Base-by-base conservation (phyloP, 1,140 invertebrate genomes). In the Vanessa atalanta region DNA sequence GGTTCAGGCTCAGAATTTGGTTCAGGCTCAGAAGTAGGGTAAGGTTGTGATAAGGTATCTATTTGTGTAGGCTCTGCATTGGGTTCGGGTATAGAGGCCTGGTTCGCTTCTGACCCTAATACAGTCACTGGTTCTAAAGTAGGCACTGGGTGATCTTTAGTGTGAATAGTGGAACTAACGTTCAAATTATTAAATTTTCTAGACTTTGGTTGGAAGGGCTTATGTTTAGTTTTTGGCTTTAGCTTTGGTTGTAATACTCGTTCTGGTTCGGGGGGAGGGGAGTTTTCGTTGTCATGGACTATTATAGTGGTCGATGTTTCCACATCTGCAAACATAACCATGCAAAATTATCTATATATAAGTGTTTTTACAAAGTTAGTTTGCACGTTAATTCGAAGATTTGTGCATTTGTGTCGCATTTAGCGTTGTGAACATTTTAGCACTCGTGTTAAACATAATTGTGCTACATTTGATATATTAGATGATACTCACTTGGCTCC, bases 161-260 rank as follows among this genome's bases (percentile, higher is more conserved):
- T 89, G 0, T 93, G 86, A 61, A 84, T 80, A 72, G 90, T 88
- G 1, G 73, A 57, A 53, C 57, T 74, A 65, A 72, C 51, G 51
- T 69, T 79, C 51, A 74, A 65, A 55, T 72, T 89, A 70, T 88
- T 55, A 51, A 50, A 60, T 55, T 66, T 74, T 63, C 81, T 87
- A 61, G 87, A 87, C 78, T 93, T 91, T 14, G 94, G 90, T 83
- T 90, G 88, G n/a, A 90, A 89, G 60, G 91, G 84, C 84, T 94
- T 93, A 0, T 93, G 87, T 60, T 90, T 89, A 1, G 93, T 86
- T 79, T 93, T 90, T 6, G 90, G 82, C 31, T 93, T 80, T 73
- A 90, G 86, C 0, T 78, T 78, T 71, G 76, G 76, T 68, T 65
- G 60, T 50, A 48, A 50, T 26, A 9, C 23, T 48, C 68, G 37